Evolutionary conservation across 2,888 invertebrate genomes (phyloP).

Genomic region (Hemistola chrysoprasaria): DNA sequence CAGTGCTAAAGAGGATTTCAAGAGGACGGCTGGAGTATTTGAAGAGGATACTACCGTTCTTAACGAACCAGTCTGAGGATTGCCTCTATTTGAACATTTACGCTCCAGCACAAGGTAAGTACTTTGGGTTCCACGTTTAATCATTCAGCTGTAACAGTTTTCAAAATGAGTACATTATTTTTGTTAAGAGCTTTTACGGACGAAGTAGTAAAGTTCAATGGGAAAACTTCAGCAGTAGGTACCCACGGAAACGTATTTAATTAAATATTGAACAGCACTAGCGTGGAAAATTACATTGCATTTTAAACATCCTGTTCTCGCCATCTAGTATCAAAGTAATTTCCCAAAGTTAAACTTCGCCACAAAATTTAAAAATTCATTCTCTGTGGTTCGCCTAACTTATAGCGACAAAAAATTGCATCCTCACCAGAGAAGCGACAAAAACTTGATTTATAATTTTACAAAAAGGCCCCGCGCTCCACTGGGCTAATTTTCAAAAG

Average conservation of each 20-base stretch:
- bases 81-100: conserved; percentile 98
- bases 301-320: background rate
- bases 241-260: too few relatives aligned
- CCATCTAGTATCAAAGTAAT: conserved; percentile 6
- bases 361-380: conserved; percentile 20
- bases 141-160: too few relatives aligned
- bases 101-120: conserved; percentile 96
- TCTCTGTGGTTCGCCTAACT: conserved; percentile 7
- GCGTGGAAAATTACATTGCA: too few relatives aligned
- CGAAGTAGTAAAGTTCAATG: too few relatives aligned
- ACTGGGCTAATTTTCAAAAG: conserved; percentile 58
- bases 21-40: conserved; percentile 94
- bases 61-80: conserved; percentile 97
- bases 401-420: conserved; percentile 18
- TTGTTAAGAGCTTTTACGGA: too few relatives aligned
- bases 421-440: conserved; percentile 33
- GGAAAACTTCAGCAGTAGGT: too few relatives aligned
- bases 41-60: conserved; percentile 91
- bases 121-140: conserved; percentile 15
- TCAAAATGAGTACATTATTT: too few relatives aligned
- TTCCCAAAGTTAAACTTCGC: conserved; percentile 1
- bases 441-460: conserved; percentile 62
- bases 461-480: conserved; percentile 44
- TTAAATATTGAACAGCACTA: too few relatives aligned
- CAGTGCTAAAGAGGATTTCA: conserved; percentile 92